A percentile compares a stretch with the other conserved stretches of the same genome.
phyloP scores from a whole-genome alignment of 2,888 invertebrate species.

The Spilosoma lubricipeda region DNA sequence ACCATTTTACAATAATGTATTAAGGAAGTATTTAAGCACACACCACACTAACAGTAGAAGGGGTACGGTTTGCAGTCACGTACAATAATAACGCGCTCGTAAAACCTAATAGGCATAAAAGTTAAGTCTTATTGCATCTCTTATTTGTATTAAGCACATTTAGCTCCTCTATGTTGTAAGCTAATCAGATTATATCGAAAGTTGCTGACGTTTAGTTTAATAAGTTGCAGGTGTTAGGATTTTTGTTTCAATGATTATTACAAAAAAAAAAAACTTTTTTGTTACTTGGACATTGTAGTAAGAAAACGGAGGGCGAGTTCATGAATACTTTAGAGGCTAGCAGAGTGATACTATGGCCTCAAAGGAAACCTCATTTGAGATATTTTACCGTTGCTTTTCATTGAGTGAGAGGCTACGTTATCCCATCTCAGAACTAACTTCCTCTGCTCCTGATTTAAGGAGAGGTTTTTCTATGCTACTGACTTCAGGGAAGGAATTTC shows the following conservation, averaged over 20 bases:
- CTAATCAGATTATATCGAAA: background rate
- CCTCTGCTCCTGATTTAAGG: too few species aligned
- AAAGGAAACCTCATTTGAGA: too few species aligned
- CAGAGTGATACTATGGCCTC: too few species aligned
- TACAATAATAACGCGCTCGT: constrained; percentile 24
- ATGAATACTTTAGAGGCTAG: background rate
- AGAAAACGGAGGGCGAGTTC: background rate
- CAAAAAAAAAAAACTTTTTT: background rate
- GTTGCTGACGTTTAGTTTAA: background rate
- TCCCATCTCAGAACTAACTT: too few species aligned
- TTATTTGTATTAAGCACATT: constrained; percentile 20
- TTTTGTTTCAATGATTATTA: too few species aligned
- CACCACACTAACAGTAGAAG: constrained; percentile 4
- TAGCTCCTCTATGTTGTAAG: background rate
- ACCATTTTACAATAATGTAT: background rate
- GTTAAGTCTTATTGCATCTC: constrained; percentile 18
- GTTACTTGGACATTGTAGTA: background rate
- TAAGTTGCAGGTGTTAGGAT: background rate
- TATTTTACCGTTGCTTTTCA: too few species aligned
- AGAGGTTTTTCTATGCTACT: too few species aligned
- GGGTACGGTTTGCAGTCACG: constrained; percentile 21
- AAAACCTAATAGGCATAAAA: constrained; percentile 23
- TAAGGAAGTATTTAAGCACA: constrained; percentile 9
- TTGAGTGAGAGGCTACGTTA: too few species aligned
- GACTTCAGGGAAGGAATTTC: too few species aligned